Evolutionary conservation across 2,797 vertebrate genomes (phyloP), one percentile per base, ranked within the genome.

Genomic region (Oryzias sinensis): DNA sequence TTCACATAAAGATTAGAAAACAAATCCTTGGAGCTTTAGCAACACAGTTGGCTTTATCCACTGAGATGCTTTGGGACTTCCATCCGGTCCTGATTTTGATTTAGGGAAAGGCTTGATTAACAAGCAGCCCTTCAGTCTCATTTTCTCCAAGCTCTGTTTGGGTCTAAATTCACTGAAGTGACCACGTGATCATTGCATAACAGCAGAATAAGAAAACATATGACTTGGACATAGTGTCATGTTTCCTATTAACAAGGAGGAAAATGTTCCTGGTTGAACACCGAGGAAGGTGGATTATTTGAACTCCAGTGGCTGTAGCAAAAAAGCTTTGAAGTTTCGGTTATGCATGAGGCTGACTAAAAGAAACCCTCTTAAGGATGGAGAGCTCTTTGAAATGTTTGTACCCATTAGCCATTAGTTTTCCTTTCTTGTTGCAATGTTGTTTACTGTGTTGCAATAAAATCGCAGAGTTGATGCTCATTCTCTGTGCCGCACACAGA

Each of bases 21-120:
- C 53, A 85, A 89, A 85, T 88, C 85, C 83, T 65, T 40, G 5
- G 70, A 81, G 84, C 85, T 85, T 81, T 86, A 70, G 70, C 59
- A 62, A 53, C 49, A 15, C 49, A 68, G 73, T 68, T 67, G 73
- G 53, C 56, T 65, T 79, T 74, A 75, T 70, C 17, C 45, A 47
- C 74, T 66, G 69, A 70, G 37, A 77, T 58, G 71, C 59, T 67
- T 20, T 41, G 55, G 84, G 80, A 83, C 81, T 87, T 84, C 65
- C 24, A 5, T 59, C 61, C 77, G 74, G 86, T 77, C 24, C 76
- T 49, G 78, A 69, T 64, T 80, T 65, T 81, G 78, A 85, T 78
- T 76, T 65, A 43, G 59, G 50, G 41, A 67, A 54, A 79, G 70
- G 18, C 56, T 63, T 89, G 75, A 87, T 80, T 74, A 79, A 80